phyloP scores from a whole-genome alignment of 1,140 invertebrate species.

The Cydia fagiglandana region DNA sequence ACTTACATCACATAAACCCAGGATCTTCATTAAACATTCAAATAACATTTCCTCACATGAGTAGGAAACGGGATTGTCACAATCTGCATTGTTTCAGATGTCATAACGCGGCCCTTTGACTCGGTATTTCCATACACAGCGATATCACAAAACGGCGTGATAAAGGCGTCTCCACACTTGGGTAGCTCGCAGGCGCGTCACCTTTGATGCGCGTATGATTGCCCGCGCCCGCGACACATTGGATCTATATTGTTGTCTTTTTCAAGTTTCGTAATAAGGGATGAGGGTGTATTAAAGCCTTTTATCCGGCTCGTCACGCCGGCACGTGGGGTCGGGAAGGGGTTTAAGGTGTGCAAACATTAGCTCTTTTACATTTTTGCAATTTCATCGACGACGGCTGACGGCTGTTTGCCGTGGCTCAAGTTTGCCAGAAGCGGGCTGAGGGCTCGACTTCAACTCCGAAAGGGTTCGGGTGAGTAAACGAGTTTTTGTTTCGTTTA shows the following conservation, averaged over 20 bases:
- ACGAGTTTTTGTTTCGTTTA: slow-evolving; percentile 62
- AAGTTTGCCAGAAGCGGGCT: slow-evolving; percentile 52
- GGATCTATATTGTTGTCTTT: slow-evolving; percentile 79
- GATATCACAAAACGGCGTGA: slow-evolving; percentile 60
- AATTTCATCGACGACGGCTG: slow-evolving; percentile 74
- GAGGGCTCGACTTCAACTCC: slow-evolving; percentile 61
- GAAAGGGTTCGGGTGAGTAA: slow-evolving; percentile 61
- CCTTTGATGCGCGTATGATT: slow-evolving; percentile 78
- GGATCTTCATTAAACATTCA: slow-evolving; percentile 72
- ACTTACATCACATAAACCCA: slow-evolving; percentile 47
- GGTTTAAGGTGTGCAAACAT: slow-evolving; percentile 79
- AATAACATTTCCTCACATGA: slow-evolving; percentile 67
- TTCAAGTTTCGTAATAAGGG: slow-evolving; percentile 79
- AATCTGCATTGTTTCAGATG: slow-evolving; percentile 75
- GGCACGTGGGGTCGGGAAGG: slow-evolving; percentile 73
- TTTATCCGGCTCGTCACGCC: slow-evolving; percentile 78
- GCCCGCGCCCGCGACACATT: slow-evolving; percentile 77
- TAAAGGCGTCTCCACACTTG: slow-evolving; percentile 72
- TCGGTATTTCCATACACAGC: slow-evolving; percentile 65
- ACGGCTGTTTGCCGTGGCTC: slow-evolving; percentile 66
- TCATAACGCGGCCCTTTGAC: slow-evolving; percentile 77
- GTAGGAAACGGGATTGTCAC: slow-evolving; percentile 73
- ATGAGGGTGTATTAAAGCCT: slow-evolving; percentile 79
- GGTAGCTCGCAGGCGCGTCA: slow-evolving; percentile 62
- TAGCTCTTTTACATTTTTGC: slow-evolving; percentile 79